Base-by-base conservation (phyloP, 2,797 vertebrate genomes). In the Manis javanica region DNA sequence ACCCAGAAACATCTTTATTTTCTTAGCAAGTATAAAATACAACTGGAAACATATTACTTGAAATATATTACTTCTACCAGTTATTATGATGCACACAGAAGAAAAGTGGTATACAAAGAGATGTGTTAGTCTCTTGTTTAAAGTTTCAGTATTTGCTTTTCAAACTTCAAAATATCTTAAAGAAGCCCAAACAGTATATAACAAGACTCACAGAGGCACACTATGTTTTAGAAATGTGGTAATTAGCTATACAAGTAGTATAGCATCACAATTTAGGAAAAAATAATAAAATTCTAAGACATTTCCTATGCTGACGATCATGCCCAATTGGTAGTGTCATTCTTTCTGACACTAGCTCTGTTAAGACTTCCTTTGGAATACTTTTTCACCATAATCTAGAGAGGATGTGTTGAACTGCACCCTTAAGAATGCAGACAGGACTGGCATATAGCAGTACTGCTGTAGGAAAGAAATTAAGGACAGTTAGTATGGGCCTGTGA, bases 381-480 rank as follows among this genome's bases (percentile, higher is more conserved):
- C 98, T 98, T 99, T 99, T 99, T 99, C 99, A 99, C 99, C 99
- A 99, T 99, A 99, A 99, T 99, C 99, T 99, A 99, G 99, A 99
- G 99, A 99, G 99, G 99, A 99, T 99, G 99, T 99, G 99, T 99
- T 99, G 99, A 99, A 99, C 99, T 99, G 99, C 99, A 99, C 99
- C 99, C 99, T 99, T 99, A 99, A 99, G 99, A 99, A 99, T 99
- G 99, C 99, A 99, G 99, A 99, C 99, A 99, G 99, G 99, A 99
- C 99, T 99, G 99, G 99, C 99, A 99, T 99, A 99, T 99, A 99
- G 99, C 99, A 99, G 99, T 99, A 99, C 99, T 99, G 99, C 99
- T 99, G 99, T 99, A 99, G 99, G 99, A 99, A 99, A 99, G 99
- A 99, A 99, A 99, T 99, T 99, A 99, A 99, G 99, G 99, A 99